phyloP scores from a whole-genome alignment of 2,113 vertebrate species.

The Zapus hudsonius region DNA sequence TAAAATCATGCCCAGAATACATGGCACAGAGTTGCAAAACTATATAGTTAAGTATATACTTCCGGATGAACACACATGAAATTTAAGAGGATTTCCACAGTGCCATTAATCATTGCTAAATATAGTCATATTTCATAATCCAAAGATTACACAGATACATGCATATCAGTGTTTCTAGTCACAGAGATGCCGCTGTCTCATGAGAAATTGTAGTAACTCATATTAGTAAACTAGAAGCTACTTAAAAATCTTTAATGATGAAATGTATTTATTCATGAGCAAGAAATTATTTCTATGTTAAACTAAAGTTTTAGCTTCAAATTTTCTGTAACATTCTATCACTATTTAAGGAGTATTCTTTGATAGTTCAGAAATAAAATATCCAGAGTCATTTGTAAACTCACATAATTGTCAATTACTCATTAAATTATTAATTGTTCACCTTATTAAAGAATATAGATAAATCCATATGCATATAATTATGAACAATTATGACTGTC shows the following conservation, averaged over 20 bases:
- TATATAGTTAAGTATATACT: not conserved
- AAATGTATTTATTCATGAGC: not conserved
- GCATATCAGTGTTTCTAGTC: not conserved
- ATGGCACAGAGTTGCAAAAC: not conserved
- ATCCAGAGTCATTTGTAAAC: slow-evolving; percentile 16
- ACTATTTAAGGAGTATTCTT: not conserved
- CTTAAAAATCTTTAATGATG: slow-evolving; percentile 18
- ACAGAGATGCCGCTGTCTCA: not conserved
- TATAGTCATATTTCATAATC: slow-evolving; percentile 1
- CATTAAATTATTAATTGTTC: not conserved
- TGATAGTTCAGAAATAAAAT: slow-evolving; percentile 19
- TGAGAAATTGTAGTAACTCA: not conserved
- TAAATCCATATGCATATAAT: not conserved
- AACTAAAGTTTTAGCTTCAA: not conserved
- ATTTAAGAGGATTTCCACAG: slow-evolving; percentile 42
- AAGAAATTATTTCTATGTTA: not conserved
- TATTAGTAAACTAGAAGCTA: slow-evolving; percentile 23
- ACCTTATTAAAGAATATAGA: not conserved
- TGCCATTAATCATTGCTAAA: slow-evolving; percentile 5
- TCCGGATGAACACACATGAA: not conserved
- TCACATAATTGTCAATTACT: not conserved
- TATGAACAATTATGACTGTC: not conserved
- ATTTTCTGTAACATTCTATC: not conserved
- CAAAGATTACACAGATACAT: not conserved
- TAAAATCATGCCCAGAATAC: slow-evolving; percentile 6